Base-by-base conservation (phyloP, 2,113 vertebrate genomes). In the Hirundichthys speculiger region DNA sequence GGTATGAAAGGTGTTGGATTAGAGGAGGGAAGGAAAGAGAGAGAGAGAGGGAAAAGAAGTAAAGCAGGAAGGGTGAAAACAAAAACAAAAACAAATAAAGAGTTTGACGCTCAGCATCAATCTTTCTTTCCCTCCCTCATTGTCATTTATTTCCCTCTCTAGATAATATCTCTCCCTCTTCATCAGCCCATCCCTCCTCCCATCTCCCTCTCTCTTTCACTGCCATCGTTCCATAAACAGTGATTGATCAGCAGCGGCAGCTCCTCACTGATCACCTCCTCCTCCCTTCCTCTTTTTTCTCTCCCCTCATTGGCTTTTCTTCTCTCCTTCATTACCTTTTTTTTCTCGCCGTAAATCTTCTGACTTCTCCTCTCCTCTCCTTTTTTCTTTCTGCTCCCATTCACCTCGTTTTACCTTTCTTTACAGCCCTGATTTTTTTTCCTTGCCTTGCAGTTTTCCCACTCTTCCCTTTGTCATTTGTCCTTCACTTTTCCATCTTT, bases 211-310 rank as follows among this genome's bases (percentile, higher is more conserved):
- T 56, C 5, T 43, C 47, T 45, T 52, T 45, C 55, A 51, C 42
- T 59, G 42, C 34, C 64, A 73, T 71, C 53, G 27, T 55, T 79
- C 75, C 72, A 85, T 83, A 87, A 85, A 85, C 72, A 81, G 74
- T 83, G 85, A 85, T 83, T 76, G 85, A 83, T 87, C 74, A 77
- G 57, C 24, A 2, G 63, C 45, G 43, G 73, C 70, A 24, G 73
- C 67, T 51, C 65, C 64, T 78, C 80, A 74, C 60, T 5, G 41
- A 68, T 81, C 69, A 66, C 60, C 46, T 70, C 73, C 77, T 74
- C 80, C 47, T 70, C 62, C 58, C 25, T 65, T 21, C 49, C 54
- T 40, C 42, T 67, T 60, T 59, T 25, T 24, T 61, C 73, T 72
- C 18, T 64, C 74, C 74, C 79, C 77, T 70, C 70, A 85, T 81